Evolutionary conservation across 2,888 invertebrate genomes (phyloP), one percentile per base, ranked within the genome.

Genomic region (Stenodera caucasica): DNA sequence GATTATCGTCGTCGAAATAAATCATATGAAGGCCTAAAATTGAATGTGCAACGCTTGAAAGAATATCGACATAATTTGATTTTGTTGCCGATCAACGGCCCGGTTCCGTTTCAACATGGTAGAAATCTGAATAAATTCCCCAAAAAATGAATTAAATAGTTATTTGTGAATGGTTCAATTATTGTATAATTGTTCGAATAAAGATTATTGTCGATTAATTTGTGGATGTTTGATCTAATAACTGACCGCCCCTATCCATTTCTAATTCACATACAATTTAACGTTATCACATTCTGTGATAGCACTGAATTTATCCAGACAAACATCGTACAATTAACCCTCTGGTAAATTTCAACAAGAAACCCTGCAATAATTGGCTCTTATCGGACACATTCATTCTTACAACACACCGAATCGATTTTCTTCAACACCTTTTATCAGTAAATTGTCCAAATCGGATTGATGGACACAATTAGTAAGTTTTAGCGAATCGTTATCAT

Each of bases 1-100:
- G 98, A 98, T 80, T 89, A 90, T 71, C 88, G 98, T 71, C 88
- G 98, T 65, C 89, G 91, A 61, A 98, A 97, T 82, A 92, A 92
- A 79, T 96, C 95, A 15, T 86, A 94, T 32, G 97, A 98, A 80
- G 90, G 92, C 7, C 84, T 96, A 50, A 91, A 91, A 79, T 86
- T 85, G 51, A 98, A 98, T 84, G 91, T 93, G 40, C 94, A 95
- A 78, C 87, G 98, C 68, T 83, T 98, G 68, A 96, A 96, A 83
- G 94, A 95, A 77, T 98, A 98, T 82, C 88, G 88, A 77, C 89
- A 90, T 58, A 92, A 94, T 77, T 84, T 98, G 75, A 95, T 98
- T 77, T 84, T 98, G 69, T 97, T 96, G 92, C 97, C 97, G 61
- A 86, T 90, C 81, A 94, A 93, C 80, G 9, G 5, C n/a, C 15